phyloP scores from a whole-genome alignment of 92 coral and sea anemone species.

The Porites lobata region DNA sequence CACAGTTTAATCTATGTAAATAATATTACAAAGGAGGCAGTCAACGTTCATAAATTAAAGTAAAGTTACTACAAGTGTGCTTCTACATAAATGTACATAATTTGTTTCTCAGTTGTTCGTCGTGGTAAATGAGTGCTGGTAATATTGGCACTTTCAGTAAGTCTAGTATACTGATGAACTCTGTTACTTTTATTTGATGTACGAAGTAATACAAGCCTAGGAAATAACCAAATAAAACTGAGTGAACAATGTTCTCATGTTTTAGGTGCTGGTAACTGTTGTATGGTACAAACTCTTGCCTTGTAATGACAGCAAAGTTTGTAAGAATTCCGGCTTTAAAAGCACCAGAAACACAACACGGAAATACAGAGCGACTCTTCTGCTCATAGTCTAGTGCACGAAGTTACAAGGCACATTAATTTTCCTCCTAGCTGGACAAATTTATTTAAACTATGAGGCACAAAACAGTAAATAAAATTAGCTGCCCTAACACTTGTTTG shows the following conservation, averaged over 20 bases:
- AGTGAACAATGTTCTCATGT: neutral
- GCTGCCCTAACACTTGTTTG: neutral
- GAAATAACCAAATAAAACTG: neutral
- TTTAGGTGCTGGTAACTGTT: neutral
- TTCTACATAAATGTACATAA: too few species aligned
- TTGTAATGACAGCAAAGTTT: neutral
- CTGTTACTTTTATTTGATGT: neutral
- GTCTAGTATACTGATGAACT: neutral
- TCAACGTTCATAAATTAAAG: neutral
- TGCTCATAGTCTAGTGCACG: neutral
- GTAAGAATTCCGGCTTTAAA: neutral
- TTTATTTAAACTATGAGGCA: too few species aligned
- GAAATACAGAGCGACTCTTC: neutral
- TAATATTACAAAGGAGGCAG: slow-evolving; percentile 13
- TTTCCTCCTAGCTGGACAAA: neutral
- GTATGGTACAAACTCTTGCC: too few species aligned
- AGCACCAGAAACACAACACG: neutral
- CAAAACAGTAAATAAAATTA: neutral
- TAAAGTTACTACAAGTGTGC: too few species aligned
- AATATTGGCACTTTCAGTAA: neutral
- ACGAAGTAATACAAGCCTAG: neutral
- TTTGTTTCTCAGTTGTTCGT: neutral
- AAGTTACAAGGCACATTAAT: neutral
- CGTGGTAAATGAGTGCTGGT: too few species aligned
- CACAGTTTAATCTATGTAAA: slow-evolving; percentile 34